Evolutionary conservation across 2,797 vertebrate genomes (phyloP), one percentile per base, ranked within the genome.

Genomic region (Bradypodion ventrale): DNA sequence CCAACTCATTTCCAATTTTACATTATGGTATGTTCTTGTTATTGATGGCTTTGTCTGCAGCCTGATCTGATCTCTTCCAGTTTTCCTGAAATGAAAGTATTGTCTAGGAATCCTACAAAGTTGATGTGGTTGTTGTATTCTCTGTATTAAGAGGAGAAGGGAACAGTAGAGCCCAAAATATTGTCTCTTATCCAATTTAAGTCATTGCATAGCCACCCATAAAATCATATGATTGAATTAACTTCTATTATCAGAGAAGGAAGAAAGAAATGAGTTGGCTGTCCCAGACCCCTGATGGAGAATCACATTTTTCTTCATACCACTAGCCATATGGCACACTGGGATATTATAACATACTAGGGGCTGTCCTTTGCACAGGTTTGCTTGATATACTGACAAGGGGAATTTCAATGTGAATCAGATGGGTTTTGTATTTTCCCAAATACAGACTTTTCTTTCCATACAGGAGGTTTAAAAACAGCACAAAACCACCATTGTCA

Each of bases 191-290:
- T 76, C 65, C 44, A 81, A 65, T 65, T 87, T 70, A 87, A 76
- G 73, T 29, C 16, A 29, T 35, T 73, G 56, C n/a, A 66, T 74
- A 84, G 16, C 59, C 44, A 59, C 56, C 73, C 65, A 23, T 84
- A 73, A 87, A 84, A 77, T 44, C 37, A 81, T 84, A 81, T 23
- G 46, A 81, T 81, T 73, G 37, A 77, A n/a, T 87, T 81, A 81
- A 84, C 23, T 19, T 70, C 44, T 81, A 59, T 84, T 72, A 84
- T 35, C 65, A 2, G 29, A 77, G 66, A 72, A 35, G 80, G 86
- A 42, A 80, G 75, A 52, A 72, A 82, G 44, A 84, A 81, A 87
- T 81, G 66, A 59, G 77, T 72, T 62, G 63, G 35, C 65, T 62
- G 13, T 62, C 84, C 35, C 63, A 80, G 75, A 72, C 65, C 29